A percentile compares a stretch with the other conserved stretches of the same genome.
These are phyloP conservation scores for Pollenia amentaria DNA, from an alignment of 2,888 invertebrate genomes.

Conservation along the genomic window DNA sequence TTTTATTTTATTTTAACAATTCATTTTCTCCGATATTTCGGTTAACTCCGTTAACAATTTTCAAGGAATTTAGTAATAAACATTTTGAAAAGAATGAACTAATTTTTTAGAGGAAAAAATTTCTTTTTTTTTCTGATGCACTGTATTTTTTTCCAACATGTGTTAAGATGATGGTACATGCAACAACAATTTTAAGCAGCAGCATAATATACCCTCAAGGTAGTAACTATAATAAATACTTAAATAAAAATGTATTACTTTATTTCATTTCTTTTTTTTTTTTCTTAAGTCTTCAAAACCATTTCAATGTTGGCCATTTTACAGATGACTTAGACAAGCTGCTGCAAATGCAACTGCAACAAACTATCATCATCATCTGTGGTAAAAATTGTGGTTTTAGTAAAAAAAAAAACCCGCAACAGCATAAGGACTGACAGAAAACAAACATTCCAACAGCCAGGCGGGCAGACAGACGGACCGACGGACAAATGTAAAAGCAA, in stretches of 20 bases:
- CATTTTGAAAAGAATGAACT: no score
- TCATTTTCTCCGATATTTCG: no score
- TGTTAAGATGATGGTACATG: conserved; percentile 35
- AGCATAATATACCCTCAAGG: conserved; percentile 42
- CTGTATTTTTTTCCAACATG: conserved; percentile 8
- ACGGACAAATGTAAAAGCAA: conserved; percentile 31
- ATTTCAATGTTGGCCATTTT: conserved; percentile 47
- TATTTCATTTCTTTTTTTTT: conserved; percentile 31
- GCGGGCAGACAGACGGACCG: conserved; percentile 17
- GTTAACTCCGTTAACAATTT: no score
- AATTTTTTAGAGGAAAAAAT: no score
- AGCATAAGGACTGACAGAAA: conserved; percentile 17
- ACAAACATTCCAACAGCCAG: no score
- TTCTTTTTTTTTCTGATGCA: not conserved
- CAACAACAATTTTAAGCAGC: conserved; percentile 50
- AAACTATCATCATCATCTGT: conserved; percentile 43
- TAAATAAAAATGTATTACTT: conserved; percentile 49
- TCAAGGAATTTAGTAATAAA: no score
- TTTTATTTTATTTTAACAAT: no score
- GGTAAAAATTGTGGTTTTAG: conserved; percentile 51
- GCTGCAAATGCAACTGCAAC: not conserved
- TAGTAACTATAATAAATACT: conserved; percentile 35
- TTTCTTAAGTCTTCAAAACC: conserved; percentile 6
- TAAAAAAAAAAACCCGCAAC: conserved; percentile 7
- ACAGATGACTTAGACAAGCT: conserved; percentile 45